These are phyloP conservation scores for Holacanthella duospinosa DNA, from an alignment of 2,888 invertebrate species.

Conservation along the genomic window DNA sequence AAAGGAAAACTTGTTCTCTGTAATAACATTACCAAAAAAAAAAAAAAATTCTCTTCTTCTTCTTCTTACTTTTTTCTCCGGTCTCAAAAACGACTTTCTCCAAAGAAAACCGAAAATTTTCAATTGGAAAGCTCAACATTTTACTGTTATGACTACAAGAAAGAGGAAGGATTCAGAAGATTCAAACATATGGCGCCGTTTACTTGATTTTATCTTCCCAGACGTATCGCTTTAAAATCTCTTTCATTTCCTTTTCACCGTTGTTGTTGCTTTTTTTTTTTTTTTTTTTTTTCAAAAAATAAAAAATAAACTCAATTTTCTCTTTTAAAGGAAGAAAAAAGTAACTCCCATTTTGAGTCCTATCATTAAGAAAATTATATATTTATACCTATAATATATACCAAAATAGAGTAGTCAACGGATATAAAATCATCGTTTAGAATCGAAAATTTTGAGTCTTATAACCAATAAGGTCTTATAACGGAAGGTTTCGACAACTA, in stretches of 20 bases:
- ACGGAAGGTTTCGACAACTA: too few relatives aligned
- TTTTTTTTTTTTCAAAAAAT: too few relatives aligned
- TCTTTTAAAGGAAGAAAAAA: not conserved
- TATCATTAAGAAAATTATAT: too few relatives aligned
- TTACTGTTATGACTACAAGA: not conserved
- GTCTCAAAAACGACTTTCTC: not conserved
- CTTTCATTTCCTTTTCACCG: too few relatives aligned
- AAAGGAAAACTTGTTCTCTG: conserved; percentile 2
- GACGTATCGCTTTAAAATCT: not conserved
- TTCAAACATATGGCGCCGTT: not conserved
- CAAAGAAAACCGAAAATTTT: not conserved
- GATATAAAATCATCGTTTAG: too few relatives aligned
- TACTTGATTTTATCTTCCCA: not conserved
- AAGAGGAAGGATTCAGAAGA: not conserved
- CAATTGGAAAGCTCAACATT: conserved; percentile 6
- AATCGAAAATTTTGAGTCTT: too few relatives aligned
- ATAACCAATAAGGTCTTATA: too few relatives aligned
- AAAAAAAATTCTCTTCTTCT: not conserved
- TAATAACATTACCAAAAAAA: conserved; percentile 2
- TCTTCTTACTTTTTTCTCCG: not conserved
- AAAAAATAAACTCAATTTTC: not conserved
- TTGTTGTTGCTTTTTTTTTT: too few relatives aligned
- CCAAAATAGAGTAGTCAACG: too few relatives aligned
- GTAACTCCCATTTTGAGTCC: too few relatives aligned
- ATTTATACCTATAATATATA: too few relatives aligned